These are phyloP conservation scores for Philaethria dido DNA, from an alignment of 2,888 invertebrate genomes.

Conservation along the genomic window DNA sequence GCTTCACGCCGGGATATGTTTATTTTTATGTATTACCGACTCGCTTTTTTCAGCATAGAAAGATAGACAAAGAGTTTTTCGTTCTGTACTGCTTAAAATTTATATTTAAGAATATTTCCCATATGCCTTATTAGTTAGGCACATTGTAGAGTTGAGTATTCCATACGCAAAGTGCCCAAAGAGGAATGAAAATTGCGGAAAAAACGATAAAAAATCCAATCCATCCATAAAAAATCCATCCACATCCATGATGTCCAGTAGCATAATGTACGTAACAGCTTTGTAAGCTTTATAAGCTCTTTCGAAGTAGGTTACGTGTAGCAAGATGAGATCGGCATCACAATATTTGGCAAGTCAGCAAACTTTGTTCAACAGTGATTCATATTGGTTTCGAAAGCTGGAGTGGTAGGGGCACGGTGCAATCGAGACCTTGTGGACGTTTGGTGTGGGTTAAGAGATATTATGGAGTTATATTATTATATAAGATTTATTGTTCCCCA, in stretches of 20 bases:
- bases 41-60: too few species aligned
- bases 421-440: conserved; percentile 35
- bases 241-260: neutral
- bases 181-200: too few species aligned
- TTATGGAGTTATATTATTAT: conserved; percentile 7
- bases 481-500: neutral
- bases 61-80: too few species aligned
- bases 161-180: too few species aligned
- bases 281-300: neutral
- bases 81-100: too few species aligned
- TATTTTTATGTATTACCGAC: too few species aligned
- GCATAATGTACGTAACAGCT: neutral
- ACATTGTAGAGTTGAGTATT: too few species aligned
- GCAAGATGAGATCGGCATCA: conserved; percentile 28
- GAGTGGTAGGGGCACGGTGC: conserved; percentile 43
- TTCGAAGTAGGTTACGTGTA: conserved; percentile 23
- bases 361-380: conserved; percentile 40
- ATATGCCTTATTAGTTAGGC: too few species aligned
- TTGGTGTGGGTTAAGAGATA: conserved; percentile 27
- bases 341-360: conserved; percentile 40
- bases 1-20: too few species aligned
- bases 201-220: too few species aligned
- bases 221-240: too few species aligned
- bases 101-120: too few species aligned
- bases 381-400: conserved; percentile 46